Percentiles rank a stretch among this genome's conserved stretches.
phyloP scores from a whole-genome alignment of 2,888 invertebrate species.

The Neoaliturus tenellus region DNA sequence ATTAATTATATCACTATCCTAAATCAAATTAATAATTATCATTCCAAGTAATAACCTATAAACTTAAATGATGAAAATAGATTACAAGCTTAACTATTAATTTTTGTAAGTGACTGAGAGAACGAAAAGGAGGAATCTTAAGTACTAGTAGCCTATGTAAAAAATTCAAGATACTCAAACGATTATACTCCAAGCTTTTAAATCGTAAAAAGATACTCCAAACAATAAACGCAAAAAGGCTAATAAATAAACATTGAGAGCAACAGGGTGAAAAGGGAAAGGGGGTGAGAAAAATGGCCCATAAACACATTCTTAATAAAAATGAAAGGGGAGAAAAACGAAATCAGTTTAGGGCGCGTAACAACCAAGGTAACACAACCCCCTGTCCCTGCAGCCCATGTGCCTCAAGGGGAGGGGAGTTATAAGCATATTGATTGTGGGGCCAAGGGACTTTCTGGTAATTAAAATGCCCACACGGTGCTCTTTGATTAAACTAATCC shows the following conservation, averaged over 20 bases:
- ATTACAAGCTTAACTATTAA: too few relatives aligned
- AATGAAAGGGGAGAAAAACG: slow-evolving; percentile 5
- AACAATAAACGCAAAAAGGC: slow-evolving; percentile 27
- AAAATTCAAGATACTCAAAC: too few relatives aligned
- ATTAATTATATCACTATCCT: too few relatives aligned
- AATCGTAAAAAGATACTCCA: not conserved
- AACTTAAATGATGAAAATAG: too few relatives aligned
- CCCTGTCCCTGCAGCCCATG: not conserved
- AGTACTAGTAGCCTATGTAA: too few relatives aligned
- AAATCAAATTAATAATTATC: too few relatives aligned
- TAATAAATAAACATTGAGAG: slow-evolving; percentile 32
- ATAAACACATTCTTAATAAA: slow-evolving; percentile 42
- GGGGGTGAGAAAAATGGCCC: slow-evolving; percentile 24
- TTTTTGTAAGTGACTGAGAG: too few relatives aligned
- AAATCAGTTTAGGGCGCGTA: slow-evolving; percentile 42
- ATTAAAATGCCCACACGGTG: slow-evolving; percentile 39
- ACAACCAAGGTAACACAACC: slow-evolving; percentile 13
- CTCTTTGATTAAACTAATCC: slow-evolving; percentile 29
- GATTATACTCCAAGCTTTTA: too few relatives aligned
- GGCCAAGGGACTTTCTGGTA: not conserved
- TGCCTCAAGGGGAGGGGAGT: not conserved
- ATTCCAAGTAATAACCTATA: too few relatives aligned
- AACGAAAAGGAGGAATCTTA: too few relatives aligned
- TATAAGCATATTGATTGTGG: slow-evolving; percentile 33
- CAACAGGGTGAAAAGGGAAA: slow-evolving; percentile 20